Conservation (phyloP, 2,888 invertebrate genomes). For the Auanema sp. region DNA sequence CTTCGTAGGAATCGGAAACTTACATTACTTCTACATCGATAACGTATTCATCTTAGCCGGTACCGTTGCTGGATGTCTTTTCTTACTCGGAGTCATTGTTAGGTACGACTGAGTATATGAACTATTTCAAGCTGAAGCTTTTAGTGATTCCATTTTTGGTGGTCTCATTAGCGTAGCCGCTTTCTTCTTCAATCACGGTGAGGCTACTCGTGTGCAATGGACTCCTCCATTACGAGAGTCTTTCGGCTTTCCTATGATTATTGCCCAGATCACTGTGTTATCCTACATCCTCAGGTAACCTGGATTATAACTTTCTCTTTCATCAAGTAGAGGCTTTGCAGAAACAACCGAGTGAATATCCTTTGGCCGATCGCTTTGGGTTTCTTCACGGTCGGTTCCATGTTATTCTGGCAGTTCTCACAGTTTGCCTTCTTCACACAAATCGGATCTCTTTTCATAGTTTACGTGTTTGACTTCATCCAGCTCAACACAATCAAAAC, state of each 20-base stretch:
- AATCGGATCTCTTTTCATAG: slow-evolving; percentile 75
- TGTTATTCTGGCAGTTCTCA: slow-evolving; percentile 72
- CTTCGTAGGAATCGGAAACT: slow-evolving; percentile 73
- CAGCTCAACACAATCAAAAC: slow-evolving; percentile 64
- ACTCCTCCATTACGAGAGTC: slow-evolving; percentile 83
- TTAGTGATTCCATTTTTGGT: slow-evolving; percentile 75
- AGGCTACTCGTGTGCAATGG: slow-evolving; percentile 82
- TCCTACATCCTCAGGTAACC: slow-evolving; percentile 68
- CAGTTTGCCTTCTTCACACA: slow-evolving; percentile 82
- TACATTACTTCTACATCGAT: slow-evolving; percentile 81
- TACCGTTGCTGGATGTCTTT: slow-evolving; percentile 74
- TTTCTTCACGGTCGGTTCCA: slow-evolving; percentile 63
- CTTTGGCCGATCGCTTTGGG: slow-evolving; percentile 45
- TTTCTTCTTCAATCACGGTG: slow-evolving; percentile 81
- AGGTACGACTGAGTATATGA: slow-evolving; percentile 39
- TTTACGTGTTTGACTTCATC: slow-evolving; percentile 70
- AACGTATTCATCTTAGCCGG: slow-evolving; percentile 78
- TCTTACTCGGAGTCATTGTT: slow-evolving; percentile 70
- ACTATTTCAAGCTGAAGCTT: slow-evolving; percentile 18
- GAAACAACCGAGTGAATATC: slow-evolving; percentile 40
- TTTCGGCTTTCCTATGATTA: slow-evolving; percentile 80
- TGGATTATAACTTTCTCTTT: neutral
- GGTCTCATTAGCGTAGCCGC: slow-evolving; percentile 75
- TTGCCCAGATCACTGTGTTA: slow-evolving; percentile 76
- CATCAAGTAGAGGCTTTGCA: slow-evolving; percentile 18